A percentile compares a stretch with the other conserved stretches of the same genome.
phyloP scores from a whole-genome alignment of 2,888 invertebrate genomes.

The Netelia virgata region DNA sequence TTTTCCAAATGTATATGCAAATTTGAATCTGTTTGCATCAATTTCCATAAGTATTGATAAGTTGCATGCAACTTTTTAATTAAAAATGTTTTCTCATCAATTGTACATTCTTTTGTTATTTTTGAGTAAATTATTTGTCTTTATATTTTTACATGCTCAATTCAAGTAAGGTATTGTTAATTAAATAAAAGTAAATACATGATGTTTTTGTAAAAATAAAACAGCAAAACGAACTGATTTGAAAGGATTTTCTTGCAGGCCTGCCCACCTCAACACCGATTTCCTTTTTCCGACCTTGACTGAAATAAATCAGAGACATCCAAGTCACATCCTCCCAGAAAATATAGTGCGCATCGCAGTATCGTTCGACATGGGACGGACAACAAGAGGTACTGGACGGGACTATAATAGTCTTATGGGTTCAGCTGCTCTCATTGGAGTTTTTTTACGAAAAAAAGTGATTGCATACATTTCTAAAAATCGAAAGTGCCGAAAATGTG shows the following conservation, averaged over 20 bases:
- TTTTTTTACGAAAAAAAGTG: slow-evolving; percentile 11
- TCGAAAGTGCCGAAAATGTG: slow-evolving; percentile 41
- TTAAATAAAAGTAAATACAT: not conserved
- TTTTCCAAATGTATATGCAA: not conserved
- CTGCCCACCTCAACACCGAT: too few relatives aligned
- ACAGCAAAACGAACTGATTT: too few relatives aligned
- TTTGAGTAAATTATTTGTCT: not conserved
- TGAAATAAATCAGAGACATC: too few relatives aligned
- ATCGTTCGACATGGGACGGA: slow-evolving; percentile 26
- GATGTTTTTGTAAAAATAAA: too few relatives aligned
- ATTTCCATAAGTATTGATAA: not conserved
- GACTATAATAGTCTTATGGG: slow-evolving; percentile 27
- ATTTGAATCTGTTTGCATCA: not conserved
- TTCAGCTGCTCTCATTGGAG: slow-evolving; percentile 29
- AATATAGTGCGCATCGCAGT: slow-evolving; percentile 22
- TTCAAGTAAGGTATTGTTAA: not conserved
- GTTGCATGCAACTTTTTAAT: too few relatives aligned
- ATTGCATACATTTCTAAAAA: slow-evolving; percentile 6
- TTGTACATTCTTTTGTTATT: not conserved
- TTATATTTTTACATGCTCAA: too few relatives aligned
- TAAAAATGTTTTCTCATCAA: too few relatives aligned
- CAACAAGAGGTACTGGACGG: slow-evolving; percentile 35
- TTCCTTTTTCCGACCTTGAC: too few relatives aligned
- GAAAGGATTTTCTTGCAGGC: not conserved
- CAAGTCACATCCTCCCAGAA: not conserved